Base-by-base conservation (phyloP, 92 coral and sea anemone genomes). In the Porites divaricata region DNA sequence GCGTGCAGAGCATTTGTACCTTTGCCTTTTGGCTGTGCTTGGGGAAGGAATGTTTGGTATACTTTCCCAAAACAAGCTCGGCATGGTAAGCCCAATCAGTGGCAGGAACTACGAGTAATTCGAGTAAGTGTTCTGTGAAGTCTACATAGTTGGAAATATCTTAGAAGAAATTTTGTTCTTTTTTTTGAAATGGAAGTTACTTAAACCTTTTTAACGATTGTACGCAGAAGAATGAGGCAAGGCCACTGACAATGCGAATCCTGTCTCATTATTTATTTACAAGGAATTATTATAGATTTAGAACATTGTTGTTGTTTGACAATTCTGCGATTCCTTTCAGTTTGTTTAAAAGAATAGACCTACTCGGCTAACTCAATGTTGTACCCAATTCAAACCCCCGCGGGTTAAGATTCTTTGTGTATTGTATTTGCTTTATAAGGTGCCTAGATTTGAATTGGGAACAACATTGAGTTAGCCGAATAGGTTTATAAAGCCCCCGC, bases 191-290 rank as follows among this genome's bases (percentile, higher is more conserved):
- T 25, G 51, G 48, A 10, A 70, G 35, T 70, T 70, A 41, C 41
- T 28, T 70, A 52, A 70, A 70, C 74, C 22, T 70, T 5, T 70
- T 41, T 70, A 28, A 70, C 51, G 19, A 41, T 70, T 70, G 45
- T 70, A 19, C 52, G 19, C 10, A 54, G 11, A 11, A 54, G 0
- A 9, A 11, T 17, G 28, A 28, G 16, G 74, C 28, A 14, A 70
- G 74, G 74, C 53, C 74, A 70, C 45, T 4, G 35, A 9, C 17
- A 52, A 21, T 70, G 53, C 20, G 8, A 14, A 70, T 28, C 48
- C 19, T 70, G 48, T 41, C 21, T 26, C 74, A 22, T 20, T 48
- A 71, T 71, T 71, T 45, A 45, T 71, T 71, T n/a, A 71, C 12
- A 41, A 71, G 26, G n/a, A 45, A 17, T 48, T 48, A 48, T 16